phyloP scores from a whole-genome alignment of 2,888 invertebrate species.

The Trissolcus japonicus region DNA sequence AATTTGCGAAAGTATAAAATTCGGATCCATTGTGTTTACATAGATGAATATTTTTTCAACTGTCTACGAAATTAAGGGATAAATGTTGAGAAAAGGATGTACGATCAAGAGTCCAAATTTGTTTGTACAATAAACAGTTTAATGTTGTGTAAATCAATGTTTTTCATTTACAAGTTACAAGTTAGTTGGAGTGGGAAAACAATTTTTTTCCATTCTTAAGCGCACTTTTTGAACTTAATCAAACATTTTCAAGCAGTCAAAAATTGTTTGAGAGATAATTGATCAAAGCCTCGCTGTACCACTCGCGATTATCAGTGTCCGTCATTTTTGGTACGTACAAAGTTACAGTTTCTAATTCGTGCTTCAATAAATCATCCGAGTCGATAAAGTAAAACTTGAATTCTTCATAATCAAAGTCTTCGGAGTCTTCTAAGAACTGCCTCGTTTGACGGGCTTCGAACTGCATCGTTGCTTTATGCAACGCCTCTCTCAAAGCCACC shows the following conservation, averaged over 20 bases:
- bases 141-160: too few relatives aligned
- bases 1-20: too few relatives aligned
- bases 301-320: conserved; percentile 24
- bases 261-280: conserved; percentile 19
- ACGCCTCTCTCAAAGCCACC: conserved; percentile 78
- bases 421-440: conserved; percentile 37
- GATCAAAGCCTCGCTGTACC: conserved; percentile 38
- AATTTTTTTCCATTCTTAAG: too few relatives aligned
- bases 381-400: conserved; percentile 44
- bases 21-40: too few relatives aligned
- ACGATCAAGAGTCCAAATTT: too few relatives aligned
- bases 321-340: conserved; percentile 48
- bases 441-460: conserved; percentile 74
- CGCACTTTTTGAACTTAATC: too few relatives aligned
- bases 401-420: conserved; percentile 34
- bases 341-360: conserved; percentile 30
- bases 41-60: too few relatives aligned
- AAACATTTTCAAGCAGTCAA: not conserved
- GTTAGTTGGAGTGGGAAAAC: too few relatives aligned
- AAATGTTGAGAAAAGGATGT: too few relatives aligned
- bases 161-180: too few relatives aligned
- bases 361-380: not conserved
- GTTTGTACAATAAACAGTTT: too few relatives aligned
- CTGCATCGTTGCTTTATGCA: conserved; percentile 76
- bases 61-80: too few relatives aligned